These are phyloP conservation scores for Sipha maydis DNA, from an alignment of 2,888 invertebrate species.

Conservation along the genomic window DNA sequence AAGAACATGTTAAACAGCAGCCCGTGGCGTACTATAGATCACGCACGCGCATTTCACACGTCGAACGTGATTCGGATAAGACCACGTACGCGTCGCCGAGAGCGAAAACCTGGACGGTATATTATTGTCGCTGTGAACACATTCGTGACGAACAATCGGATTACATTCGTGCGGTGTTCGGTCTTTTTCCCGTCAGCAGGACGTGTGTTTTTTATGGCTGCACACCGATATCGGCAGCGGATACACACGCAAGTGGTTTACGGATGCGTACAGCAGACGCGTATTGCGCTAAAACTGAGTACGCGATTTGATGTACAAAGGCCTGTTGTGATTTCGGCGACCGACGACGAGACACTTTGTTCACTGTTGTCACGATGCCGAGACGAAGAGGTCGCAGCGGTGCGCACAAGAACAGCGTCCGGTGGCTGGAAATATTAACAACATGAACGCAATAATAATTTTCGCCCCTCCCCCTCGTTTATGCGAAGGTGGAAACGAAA, in stretches of 20 bases:
- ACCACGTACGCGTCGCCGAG: not conserved
- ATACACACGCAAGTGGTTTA: no score
- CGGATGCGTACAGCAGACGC: no score
- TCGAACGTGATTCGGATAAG: not conserved
- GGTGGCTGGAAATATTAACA: not conserved
- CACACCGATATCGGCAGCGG: no score
- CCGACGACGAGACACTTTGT: conserved; percentile 8
- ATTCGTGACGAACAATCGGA: not conserved
- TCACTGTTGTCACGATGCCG: not conserved
- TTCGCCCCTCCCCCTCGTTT: not conserved
- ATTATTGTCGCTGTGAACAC: no score
- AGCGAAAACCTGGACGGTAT: not conserved
- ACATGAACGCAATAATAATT: not conserved
- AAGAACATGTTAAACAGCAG: no score
- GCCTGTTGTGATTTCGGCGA: not conserved
- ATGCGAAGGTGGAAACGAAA: no score
- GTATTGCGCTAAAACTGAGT: no score
- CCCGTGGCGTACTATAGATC: no score
- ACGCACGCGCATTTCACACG: not conserved
- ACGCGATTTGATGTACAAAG: no score
- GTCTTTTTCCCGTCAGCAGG: no score
- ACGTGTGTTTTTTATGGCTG: no score
- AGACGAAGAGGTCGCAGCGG: not conserved
- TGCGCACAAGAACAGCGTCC: not conserved
- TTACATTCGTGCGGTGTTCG: no score